Percentiles rank a stretch among this genome's conserved stretches.
These are phyloP conservation scores for Characodon lateralis DNA, from an alignment of 2,797 vertebrate species.

Conservation along the genomic window DNA sequence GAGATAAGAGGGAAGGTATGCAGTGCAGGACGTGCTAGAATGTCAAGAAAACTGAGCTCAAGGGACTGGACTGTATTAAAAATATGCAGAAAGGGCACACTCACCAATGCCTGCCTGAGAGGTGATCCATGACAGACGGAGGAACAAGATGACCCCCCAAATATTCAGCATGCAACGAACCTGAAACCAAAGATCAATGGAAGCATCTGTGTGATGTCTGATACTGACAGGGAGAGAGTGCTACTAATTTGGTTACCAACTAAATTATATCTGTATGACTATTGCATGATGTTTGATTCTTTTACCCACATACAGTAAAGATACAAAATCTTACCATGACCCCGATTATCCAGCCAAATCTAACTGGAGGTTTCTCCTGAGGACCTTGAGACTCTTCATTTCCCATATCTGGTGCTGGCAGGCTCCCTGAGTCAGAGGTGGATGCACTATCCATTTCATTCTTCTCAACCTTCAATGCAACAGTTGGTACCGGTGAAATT, in stretches of 20 bases:
- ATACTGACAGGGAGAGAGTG: too few relatives aligned
- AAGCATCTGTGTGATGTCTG: neutral
- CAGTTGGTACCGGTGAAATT: neutral
- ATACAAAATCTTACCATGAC: slow-evolving; percentile 73
- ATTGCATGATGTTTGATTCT: neutral
- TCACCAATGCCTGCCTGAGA: slow-evolving; percentile 81
- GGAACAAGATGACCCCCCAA: slow-evolving; percentile 81
- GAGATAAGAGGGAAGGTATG: neutral
- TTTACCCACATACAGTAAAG: neutral
- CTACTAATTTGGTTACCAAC: neutral
- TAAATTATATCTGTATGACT: too few relatives aligned
- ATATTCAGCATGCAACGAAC: slow-evolving; percentile 83
- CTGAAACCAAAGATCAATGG: slow-evolving; percentile 41
- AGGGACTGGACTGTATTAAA: neutral
- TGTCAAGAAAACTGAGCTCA: neutral
- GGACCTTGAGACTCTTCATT: slow-evolving; percentile 27
- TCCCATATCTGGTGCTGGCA: slow-evolving; percentile 13
- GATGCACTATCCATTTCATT: slow-evolving; percentile 1
- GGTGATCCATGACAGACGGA: slow-evolving; percentile 79
- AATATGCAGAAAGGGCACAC: slow-evolving; percentile 25
- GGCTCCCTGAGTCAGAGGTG: slow-evolving; percentile 25
- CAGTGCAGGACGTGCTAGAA: neutral
- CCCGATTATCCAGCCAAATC: slow-evolving; percentile 79
- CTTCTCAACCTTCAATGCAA: slow-evolving; percentile 56
- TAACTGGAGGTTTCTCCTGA: slow-evolving; percentile 47